A percentile compares a stretch with the other conserved stretches of the same genome.
Evolutionary conservation across 2,888 invertebrate genomes (phyloP).

Genomic region (Pecten maximus): DNA sequence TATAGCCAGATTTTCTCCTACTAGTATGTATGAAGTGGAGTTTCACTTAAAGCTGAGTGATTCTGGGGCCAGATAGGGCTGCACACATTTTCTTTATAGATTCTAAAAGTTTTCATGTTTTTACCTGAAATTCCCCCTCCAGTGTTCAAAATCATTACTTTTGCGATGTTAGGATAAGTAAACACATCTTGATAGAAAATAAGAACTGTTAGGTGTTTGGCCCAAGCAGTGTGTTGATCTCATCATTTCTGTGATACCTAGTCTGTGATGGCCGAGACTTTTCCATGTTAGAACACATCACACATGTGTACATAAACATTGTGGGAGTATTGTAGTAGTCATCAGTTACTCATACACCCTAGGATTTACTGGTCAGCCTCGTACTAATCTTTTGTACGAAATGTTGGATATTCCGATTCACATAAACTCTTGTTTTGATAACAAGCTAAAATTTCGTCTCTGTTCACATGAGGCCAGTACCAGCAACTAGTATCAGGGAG

Average conservation of each 20-base stretch:
- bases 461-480: neutral
- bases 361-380: too few relatives aligned
- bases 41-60: too few relatives aligned
- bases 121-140: too few relatives aligned
- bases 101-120: too few relatives aligned
- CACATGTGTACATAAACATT: neutral
- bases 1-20: too few relatives aligned
- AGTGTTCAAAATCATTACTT: neutral
- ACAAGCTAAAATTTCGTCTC: neutral
- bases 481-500: neutral
- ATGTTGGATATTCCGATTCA: neutral
- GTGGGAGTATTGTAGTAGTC: neutral
- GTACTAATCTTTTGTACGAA: neutral
- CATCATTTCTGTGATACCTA: neutral
- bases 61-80: too few relatives aligned
- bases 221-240: neutral
- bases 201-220: neutral
- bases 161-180: neutral
- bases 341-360: neutral
- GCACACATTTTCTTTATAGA: too few relatives aligned
- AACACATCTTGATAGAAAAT: neutral
- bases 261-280: neutral
- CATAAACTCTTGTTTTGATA: neutral
- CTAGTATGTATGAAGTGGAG: too few relatives aligned
- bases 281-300: conserved; percentile 9